Percentiles rank a stretch among this genome's conserved stretches.
These are phyloP conservation scores for Phalacrocorax carbo DNA, from an alignment of 2,113 vertebrate genomes.

Conservation along the genomic window DNA sequence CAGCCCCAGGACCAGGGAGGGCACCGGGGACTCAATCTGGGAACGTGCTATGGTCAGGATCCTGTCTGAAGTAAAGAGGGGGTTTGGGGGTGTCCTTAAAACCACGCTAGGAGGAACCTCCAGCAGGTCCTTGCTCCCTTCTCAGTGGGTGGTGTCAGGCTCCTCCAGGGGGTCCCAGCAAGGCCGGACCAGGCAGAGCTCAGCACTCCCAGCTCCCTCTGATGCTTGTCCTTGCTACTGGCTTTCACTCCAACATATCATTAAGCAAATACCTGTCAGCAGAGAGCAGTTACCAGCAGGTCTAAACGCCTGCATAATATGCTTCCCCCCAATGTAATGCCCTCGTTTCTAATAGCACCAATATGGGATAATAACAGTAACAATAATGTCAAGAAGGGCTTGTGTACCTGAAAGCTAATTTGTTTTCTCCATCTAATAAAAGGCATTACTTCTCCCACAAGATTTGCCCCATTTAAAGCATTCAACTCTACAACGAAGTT, in stretches of 20 bases:
- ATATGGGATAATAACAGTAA: slow-evolving; percentile 11
- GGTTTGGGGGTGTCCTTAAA: background rate
- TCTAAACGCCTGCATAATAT: slow-evolving; percentile 27
- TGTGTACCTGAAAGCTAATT: slow-evolving; percentile 32
- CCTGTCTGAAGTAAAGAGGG: background rate
- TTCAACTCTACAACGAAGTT: background rate
- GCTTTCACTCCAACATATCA: slow-evolving; percentile 28
- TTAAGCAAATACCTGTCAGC: slow-evolving; percentile 47
- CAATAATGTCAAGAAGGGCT: slow-evolving; percentile 34
- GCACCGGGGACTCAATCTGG: background rate
- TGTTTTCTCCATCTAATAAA: slow-evolving; percentile 34
- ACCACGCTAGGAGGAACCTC: background rate
- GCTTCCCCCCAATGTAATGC: slow-evolving; percentile 9
- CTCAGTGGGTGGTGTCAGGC: background rate
- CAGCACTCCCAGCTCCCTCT: background rate
- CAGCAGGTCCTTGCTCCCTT: background rate
- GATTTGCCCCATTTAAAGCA: slow-evolving; percentile 33
- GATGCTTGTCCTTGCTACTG: background rate
- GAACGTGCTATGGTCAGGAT: background rate
- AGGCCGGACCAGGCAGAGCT: background rate
- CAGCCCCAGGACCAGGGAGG: background rate
- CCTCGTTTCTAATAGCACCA: slow-evolving; percentile 27
- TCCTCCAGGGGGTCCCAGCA: background rate
- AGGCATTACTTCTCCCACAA: background rate
- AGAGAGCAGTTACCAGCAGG: slow-evolving; percentile 44